These are phyloP conservation scores for Solenodon paradoxus DNA, from an alignment of 2,113 vertebrate species.

Conservation along the genomic window DNA sequence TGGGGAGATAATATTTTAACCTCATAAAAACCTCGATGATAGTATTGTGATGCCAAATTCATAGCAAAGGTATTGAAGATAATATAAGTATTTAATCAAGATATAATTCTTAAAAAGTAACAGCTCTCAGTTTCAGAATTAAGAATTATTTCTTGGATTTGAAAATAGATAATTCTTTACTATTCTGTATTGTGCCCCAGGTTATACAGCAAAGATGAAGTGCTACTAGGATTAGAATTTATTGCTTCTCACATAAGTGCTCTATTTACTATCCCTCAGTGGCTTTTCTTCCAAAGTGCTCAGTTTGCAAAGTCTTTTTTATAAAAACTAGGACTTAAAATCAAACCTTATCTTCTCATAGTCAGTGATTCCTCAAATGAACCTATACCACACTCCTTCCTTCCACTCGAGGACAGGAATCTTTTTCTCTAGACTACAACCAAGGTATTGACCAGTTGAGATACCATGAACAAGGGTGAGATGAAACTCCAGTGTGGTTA, in stretches of 20 bases:
- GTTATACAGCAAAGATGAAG: not conserved
- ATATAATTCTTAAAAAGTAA: not conserved
- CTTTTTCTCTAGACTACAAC: not conserved
- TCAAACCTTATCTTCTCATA: not conserved
- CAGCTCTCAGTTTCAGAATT: not conserved
- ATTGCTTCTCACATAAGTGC: not conserved
- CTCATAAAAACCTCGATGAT: not conserved
- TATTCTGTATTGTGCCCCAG: not conserved
- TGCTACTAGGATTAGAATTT: not conserved
- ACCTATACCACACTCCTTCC: not conserved
- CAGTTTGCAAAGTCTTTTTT: not conserved
- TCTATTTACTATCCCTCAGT: not conserved
- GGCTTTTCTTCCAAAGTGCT: not conserved
- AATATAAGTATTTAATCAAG: not conserved
- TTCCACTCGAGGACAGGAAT: not conserved
- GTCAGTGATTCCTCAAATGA: not conserved
- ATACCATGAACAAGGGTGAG: not conserved
- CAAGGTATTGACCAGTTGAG: not conserved
- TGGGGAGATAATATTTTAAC: not conserved
- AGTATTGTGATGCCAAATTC: not conserved
- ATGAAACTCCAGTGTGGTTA: not conserved
- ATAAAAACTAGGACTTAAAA: not conserved
- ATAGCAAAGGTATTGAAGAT: not conserved
- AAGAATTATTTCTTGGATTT: not conserved
- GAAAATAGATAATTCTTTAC: not conserved